phyloP scores from a whole-genome alignment of 2,797 vertebrate genomes.

The Astyanax mexicanus region DNA sequence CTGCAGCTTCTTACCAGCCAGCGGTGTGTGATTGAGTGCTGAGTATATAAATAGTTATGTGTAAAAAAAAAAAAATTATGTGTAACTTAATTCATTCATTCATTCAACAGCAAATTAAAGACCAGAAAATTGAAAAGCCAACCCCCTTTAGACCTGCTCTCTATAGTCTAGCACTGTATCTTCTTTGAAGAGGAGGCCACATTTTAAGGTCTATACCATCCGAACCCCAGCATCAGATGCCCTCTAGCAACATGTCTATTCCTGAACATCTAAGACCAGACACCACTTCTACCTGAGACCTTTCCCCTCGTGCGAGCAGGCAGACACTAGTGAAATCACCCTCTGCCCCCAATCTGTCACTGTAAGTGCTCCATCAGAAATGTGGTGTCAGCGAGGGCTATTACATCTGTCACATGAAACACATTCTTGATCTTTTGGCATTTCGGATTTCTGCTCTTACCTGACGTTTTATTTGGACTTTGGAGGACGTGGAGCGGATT shows the following conservation, averaged over 20 bases:
- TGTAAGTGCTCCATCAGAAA: constrained; percentile 40
- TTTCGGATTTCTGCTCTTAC: constrained; percentile 19
- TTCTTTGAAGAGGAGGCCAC: neutral
- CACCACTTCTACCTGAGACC: constrained; percentile 10
- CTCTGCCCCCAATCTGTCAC: constrained; percentile 51
- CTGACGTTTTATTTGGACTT: constrained; percentile 6
- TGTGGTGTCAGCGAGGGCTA: constrained; percentile 38
- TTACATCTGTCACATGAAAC: constrained; percentile 45
- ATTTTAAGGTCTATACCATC: neutral
- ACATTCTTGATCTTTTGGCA: constrained; percentile 30
- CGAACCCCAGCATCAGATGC: neutral
- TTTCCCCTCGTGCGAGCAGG: neutral
- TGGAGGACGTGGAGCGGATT: constrained; percentile 16
- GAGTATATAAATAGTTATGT: no score
- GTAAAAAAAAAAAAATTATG: no score
- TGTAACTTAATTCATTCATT: no score
- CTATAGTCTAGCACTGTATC: neutral
- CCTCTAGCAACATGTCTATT: constrained; percentile 8
- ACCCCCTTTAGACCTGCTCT: neutral
- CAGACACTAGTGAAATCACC: constrained; percentile 21
- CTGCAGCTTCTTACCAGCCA: no score
- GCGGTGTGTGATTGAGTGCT: no score
- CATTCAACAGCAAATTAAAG: no score
- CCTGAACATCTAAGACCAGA: neutral
- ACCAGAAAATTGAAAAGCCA: no score